Base-by-base conservation (phyloP, 2,797 vertebrate species). In the Spea hammondii region DNA sequence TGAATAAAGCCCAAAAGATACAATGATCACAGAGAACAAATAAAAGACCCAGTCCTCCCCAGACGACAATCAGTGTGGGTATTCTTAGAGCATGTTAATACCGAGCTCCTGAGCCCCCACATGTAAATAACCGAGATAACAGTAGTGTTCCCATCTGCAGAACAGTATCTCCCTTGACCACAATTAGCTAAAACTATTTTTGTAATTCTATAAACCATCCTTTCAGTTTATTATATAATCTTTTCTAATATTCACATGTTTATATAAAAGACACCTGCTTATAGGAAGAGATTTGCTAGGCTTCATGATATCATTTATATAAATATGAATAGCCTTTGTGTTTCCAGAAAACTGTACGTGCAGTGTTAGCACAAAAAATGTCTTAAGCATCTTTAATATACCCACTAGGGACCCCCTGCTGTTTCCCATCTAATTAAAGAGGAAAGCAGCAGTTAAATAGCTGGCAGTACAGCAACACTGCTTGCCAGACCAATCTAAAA, bases 381-480 rank as follows among this genome's bases (percentile, higher is more conserved):
- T 74, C 64, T 79, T 74, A 57, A 62, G 64, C 64, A 68, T 67
- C 74, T 79, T 69, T 53, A 74, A 62, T 74, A 60, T 68, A 8
- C 64, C 65, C 71, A 73, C 54, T 51, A 59, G 77, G 48, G 71
- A 72, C 77, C 55, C 51, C 77, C 77, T 48, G 50, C 71, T 74
- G 77, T 12, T 74, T 74, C 54, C 71, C 65, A 73, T 73, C 71
- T 79, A 79, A 79, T 79, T 79, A 74, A 79, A 79, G 65, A 68
- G 53, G 72, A 71, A 65, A 49, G 65, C 70, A 49, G 77, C 62
- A 45, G 62, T 71, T 8, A 73, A 60, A 44, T 7, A 12, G 45
- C 53, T 68, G 70, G 44, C 60, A 72, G 76, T 17, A 6, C 48
- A 10, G 54, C 4, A 32, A 14, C 14, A 17, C 51, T 47, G 8